Evolutionary conservation across 2,888 invertebrate genomes (phyloP).

Genomic region (Anaspis maculata): DNA sequence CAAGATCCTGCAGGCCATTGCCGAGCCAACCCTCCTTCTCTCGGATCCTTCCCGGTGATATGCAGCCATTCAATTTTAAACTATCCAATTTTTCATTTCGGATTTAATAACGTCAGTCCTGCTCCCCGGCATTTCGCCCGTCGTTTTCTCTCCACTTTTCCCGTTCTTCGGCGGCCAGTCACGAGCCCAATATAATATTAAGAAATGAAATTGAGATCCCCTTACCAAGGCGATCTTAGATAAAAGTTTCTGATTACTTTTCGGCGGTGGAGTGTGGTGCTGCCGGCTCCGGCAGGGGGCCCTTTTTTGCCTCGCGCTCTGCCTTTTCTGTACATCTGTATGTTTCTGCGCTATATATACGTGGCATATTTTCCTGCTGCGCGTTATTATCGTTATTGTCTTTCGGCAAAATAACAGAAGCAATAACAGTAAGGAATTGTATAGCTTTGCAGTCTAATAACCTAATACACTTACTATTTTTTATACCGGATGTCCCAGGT

Average conservation of each 20-base stretch:
- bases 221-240: slow-evolving; percentile 29
- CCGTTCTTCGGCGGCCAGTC: slow-evolving; percentile 33
- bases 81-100: slow-evolving; percentile 45
- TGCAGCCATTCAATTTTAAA: slow-evolving; percentile 42
- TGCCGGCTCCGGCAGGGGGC: slow-evolving; percentile 23
- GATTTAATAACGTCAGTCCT: slow-evolving; percentile 44
- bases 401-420: no score
- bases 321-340: no score
- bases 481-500: no score
- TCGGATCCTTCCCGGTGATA: no score
- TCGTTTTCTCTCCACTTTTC: slow-evolving; percentile 23
- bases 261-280: no score
- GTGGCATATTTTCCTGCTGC: background rate
- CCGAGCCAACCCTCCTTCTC: no score
- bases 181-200: slow-evolving; percentile 42
- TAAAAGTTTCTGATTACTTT: slow-evolving; percentile 41
- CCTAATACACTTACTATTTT: no score
- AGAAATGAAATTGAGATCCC: slow-evolving; percentile 39
- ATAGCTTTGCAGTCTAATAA: no score
- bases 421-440: no score
- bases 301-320: no score
- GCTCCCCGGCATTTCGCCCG: slow-evolving; percentile 27
- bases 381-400: background rate
- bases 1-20: no score
- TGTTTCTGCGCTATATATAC: no score